A percentile compares a stretch with the other conserved stretches of the same genome.
These are phyloP conservation scores for Apis cerana DNA, from an alignment of 1,140 invertebrate genomes.

Conservation along the genomic window DNA sequence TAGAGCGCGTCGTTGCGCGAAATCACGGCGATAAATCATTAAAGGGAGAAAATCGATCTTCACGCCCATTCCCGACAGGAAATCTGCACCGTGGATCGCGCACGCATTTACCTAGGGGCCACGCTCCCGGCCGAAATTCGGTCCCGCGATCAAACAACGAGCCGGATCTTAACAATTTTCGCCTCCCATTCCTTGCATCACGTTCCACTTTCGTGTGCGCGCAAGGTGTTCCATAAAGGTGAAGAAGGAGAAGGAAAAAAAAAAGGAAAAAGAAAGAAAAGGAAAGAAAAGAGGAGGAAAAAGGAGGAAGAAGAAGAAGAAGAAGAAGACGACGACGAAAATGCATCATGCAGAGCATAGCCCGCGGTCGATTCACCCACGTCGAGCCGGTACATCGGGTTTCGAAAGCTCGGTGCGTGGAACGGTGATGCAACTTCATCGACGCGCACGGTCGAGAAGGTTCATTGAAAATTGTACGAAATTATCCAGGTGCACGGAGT, in stretches of 20 bases:
- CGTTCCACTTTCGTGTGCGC: slow-evolving; percentile 42
- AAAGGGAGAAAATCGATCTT: slow-evolving; percentile 48
- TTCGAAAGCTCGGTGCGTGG: slow-evolving; percentile 19
- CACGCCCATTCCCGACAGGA: slow-evolving; percentile 39
- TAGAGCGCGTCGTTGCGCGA: slow-evolving; percentile 23
- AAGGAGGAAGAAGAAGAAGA: slow-evolving; percentile 5
- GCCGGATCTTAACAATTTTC: slow-evolving; percentile 68
- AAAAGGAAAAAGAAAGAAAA: background rate
- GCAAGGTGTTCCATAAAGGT: slow-evolving; percentile 55
- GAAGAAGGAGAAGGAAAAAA: background rate
- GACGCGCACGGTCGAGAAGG: background rate
- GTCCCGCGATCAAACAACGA: slow-evolving; percentile 69
- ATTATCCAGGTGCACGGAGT: slow-evolving; percentile 2
- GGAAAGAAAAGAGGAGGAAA: background rate
- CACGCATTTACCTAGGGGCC: slow-evolving; percentile 36
- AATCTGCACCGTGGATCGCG: slow-evolving; percentile 36
- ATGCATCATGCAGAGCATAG: slow-evolving; percentile 30
- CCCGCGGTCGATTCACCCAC: slow-evolving; percentile 43
- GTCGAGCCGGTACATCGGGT: slow-evolving; percentile 19
- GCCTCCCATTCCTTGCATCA: slow-evolving; percentile 43
- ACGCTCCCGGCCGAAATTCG: slow-evolving; percentile 64
- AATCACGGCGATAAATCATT: slow-evolving; percentile 52
- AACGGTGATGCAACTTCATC: slow-evolving; percentile 34
- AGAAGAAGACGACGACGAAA: slow-evolving; percentile 10
- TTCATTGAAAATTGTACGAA: background rate